Evolutionary conservation across 2,797 vertebrate species (phyloP).

Genomic region (Dermochelys coriacea): DNA sequence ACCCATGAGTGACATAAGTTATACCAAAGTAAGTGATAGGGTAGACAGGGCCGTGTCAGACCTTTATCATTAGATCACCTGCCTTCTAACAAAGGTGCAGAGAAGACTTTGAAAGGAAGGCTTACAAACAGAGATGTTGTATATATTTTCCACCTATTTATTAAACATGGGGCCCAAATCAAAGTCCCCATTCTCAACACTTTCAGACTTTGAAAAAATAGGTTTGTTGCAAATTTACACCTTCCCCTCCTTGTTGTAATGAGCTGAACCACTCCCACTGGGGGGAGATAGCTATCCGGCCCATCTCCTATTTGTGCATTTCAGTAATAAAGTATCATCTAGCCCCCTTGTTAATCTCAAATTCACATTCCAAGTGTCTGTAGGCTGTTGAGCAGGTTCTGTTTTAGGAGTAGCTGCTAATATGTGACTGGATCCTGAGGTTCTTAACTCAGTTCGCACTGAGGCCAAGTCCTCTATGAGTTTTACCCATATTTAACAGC

Average conservation of each 20-base stretch:
- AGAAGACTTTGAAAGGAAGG: constrained; percentile 40
- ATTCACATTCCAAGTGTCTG: not conserved
- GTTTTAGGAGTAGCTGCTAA: not conserved
- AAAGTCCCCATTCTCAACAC: constrained; percentile 51
- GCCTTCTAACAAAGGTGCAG: constrained; percentile 34
- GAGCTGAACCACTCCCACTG: not conserved
- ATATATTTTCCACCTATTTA: constrained; percentile 43
- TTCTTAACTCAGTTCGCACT: not conserved
- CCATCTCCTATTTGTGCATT: not conserved
- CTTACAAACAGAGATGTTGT: not conserved
- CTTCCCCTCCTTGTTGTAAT: not conserved
- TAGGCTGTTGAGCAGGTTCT: not conserved
- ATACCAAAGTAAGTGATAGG: not conserved
- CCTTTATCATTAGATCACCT: constrained; percentile 45
- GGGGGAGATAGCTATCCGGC: not conserved
- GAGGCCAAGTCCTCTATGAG: not conserved
- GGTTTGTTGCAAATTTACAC: not conserved
- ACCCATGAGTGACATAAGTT: not conserved
- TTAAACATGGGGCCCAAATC: constrained; percentile 62
- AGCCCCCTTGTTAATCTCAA: not conserved
- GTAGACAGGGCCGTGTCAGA: not conserved
- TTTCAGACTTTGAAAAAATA: constrained; percentile 29
- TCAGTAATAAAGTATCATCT: not conserved
- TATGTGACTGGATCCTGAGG: not conserved
- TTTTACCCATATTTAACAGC: not conserved